phyloP scores from a whole-genome alignment of 2,888 invertebrate genomes.

The Orchesellides sinensis region DNA sequence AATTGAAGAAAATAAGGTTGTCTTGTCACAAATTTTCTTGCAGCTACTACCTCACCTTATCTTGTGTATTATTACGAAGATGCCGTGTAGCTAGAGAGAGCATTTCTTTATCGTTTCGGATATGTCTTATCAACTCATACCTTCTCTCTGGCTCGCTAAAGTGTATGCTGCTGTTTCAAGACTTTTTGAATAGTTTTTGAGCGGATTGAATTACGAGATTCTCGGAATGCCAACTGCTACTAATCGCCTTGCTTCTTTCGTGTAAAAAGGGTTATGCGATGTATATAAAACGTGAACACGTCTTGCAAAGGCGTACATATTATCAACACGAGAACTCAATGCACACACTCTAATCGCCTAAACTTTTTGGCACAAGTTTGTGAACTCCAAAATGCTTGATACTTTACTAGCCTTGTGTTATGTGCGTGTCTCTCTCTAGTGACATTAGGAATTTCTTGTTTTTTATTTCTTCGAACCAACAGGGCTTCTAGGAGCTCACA shows the following conservation, averaged over 20 bases:
- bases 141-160: not conserved
- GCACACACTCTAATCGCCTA: too few species aligned
- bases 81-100: slow-evolving; percentile 30
- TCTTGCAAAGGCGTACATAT: too few species aligned
- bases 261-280: too few species aligned
- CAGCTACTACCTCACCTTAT: not conserved
- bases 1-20: too few species aligned
- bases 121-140: not conserved
- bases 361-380: slow-evolving; percentile 34
- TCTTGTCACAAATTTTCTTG: not conserved
- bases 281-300: too few species aligned
- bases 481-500: too few species aligned
- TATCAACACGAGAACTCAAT: too few species aligned
- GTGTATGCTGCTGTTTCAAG: too few species aligned
- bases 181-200: too few species aligned
- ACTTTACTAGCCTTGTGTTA: too few species aligned
- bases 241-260: not conserved
- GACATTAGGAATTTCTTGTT: slow-evolving; percentile 35
- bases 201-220: slow-evolving; percentile 41
- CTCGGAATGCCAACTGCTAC: slow-evolving; percentile 47
- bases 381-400: not conserved
- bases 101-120: not conserved
- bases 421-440: slow-evolving; percentile 22
- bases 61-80: not conserved
- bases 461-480: too few species aligned